Conservation (phyloP, 2,113 vertebrate species). For the Dipodomys spectabilis region DNA sequence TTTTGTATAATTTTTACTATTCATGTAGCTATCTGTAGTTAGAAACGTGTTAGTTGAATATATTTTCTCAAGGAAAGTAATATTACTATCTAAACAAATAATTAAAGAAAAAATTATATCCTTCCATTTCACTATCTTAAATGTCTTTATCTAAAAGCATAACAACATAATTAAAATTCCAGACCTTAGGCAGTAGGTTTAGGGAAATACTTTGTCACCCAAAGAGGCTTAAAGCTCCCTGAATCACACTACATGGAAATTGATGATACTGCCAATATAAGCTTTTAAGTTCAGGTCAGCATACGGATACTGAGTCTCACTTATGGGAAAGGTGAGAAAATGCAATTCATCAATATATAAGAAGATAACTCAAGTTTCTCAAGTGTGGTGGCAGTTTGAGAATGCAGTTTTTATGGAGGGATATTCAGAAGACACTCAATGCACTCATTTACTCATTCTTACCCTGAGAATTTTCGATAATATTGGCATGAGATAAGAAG, state of each 20-base stretch:
- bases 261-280: conserved; percentile 57
- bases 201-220: conserved; percentile 60
- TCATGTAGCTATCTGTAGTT: not conserved
- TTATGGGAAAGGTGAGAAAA: conserved; percentile 36
- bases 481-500: not conserved
- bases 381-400: conserved; percentile 16
- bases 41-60: conserved; percentile 3
- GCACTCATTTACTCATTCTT: conserved; percentile 30
- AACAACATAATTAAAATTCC: conserved; percentile 42
- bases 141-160: conserved; percentile 5
- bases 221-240: not conserved
- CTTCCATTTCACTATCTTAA: not conserved
- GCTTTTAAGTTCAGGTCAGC: conserved; percentile 56
- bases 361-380: conserved; percentile 7
- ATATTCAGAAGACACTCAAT: not conserved
- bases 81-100: conserved; percentile 49
- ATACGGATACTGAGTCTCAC: conserved; percentile 58
- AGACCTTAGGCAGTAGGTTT: conserved; percentile 45
- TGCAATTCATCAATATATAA: conserved; percentile 38
- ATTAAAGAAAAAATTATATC: not conserved
- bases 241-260: conserved; percentile 18
- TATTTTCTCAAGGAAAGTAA: conserved; percentile 21
- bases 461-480: conserved; percentile 26
- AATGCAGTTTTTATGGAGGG: not conserved
- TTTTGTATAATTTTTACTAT: conserved; percentile 2